Evolutionary conservation across 2,113 vertebrate species (phyloP).

Genomic region (Willisornis vidua): DNA sequence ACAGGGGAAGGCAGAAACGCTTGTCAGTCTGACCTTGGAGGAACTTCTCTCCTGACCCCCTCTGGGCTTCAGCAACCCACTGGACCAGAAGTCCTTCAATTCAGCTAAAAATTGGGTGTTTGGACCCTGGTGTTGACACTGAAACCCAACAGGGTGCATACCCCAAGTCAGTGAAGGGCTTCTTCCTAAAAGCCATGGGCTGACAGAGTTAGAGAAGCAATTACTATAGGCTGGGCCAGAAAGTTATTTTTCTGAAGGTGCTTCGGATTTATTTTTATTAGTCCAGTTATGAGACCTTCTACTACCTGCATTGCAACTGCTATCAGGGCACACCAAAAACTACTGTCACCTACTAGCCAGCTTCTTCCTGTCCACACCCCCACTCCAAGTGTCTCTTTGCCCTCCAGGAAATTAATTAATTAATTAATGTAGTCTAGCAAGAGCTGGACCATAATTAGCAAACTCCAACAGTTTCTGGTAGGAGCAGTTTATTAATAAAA

Average conservation of each 20-base stretch:
- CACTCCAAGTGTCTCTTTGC: background rate
- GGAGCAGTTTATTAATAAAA: background rate
- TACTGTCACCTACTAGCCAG: background rate
- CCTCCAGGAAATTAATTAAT: background rate
- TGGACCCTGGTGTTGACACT: background rate
- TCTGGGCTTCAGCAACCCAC: background rate
- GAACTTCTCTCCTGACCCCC: background rate
- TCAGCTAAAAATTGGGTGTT: background rate
- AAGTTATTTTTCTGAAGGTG: background rate
- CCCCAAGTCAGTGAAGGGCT: background rate
- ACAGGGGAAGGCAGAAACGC: constrained; percentile 29
- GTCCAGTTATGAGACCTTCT: background rate
- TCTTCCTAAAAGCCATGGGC: background rate
- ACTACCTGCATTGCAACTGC: background rate
- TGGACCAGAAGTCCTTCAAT: background rate
- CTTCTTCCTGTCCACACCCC: background rate
- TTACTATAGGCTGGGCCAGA: background rate
- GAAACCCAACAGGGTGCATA: background rate
- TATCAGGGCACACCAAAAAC: background rate
- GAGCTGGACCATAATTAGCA: background rate
- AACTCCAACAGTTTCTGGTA: background rate
- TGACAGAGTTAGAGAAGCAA: background rate
- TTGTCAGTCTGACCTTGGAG: constrained; percentile 50
- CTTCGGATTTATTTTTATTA: constrained; percentile 3
- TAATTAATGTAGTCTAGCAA: background rate